These are phyloP conservation scores for Ypsolopha scabrella DNA, from an alignment of 2,888 invertebrate species.

Conservation along the genomic window DNA sequence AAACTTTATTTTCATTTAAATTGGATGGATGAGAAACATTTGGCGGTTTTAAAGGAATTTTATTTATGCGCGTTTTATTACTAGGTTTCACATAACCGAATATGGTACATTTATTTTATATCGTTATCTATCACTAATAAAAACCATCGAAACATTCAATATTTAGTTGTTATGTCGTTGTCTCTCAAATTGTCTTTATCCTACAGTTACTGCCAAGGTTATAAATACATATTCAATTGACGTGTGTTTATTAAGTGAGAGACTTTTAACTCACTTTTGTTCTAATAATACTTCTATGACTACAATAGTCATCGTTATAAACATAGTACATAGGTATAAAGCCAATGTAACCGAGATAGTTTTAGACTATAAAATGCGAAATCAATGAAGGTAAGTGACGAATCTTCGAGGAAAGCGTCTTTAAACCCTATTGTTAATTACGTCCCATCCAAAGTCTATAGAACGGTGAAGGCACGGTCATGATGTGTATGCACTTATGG, in stretches of 20 bases:
- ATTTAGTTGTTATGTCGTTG: constrained; percentile 38
- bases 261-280: constrained; percentile 36
- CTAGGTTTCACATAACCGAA: neutral
- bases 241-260: constrained; percentile 32
- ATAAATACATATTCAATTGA: constrained; percentile 40
- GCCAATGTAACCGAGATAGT: constrained; percentile 20
- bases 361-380: constrained; percentile 41
- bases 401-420: constrained; percentile 46
- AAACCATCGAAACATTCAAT: constrained; percentile 1
- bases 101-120: neutral
- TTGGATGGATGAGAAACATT: neutral
- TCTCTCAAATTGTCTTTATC: constrained; percentile 49
- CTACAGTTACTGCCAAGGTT: constrained; percentile 50
- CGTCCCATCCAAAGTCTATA: constrained; percentile 69
- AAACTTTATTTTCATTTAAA: neutral
- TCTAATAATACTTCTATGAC: neutral
- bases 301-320: neutral
- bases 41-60: neutral
- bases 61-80: neutral
- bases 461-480: constrained; percentile 69
- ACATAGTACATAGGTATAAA: neutral
- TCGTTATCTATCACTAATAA: neutral
- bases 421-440: constrained; percentile 67
- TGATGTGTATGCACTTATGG: constrained; percentile 69
- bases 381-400: constrained; percentile 41